These are phyloP conservation scores for Metacarcinus magister DNA, from an alignment of 2,888 invertebrate species.

Conservation along the genomic window DNA sequence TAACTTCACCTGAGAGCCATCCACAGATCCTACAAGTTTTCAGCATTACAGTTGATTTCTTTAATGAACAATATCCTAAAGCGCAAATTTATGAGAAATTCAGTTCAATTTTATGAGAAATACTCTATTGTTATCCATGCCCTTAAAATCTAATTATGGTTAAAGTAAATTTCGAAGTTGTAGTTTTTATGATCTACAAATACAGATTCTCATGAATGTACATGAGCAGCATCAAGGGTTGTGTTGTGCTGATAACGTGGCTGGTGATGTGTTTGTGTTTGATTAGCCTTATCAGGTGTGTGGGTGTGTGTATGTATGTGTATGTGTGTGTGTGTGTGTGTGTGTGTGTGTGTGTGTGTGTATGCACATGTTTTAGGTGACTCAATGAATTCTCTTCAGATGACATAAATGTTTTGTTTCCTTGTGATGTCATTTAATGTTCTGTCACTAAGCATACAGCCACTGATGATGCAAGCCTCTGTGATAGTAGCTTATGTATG, in stretches of 20 bases:
- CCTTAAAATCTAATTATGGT: neutral
- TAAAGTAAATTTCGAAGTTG: neutral
- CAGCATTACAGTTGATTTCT: neutral
- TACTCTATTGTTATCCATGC: neutral
- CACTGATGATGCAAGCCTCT: neutral
- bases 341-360: constrained; percentile 3
- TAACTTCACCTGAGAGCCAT: too few species aligned
- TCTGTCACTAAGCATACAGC: neutral
- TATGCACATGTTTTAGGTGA: neutral
- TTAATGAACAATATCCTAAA: too few species aligned
- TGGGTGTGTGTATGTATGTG: neutral
- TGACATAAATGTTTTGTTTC: neutral
- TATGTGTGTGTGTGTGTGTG: neutral
- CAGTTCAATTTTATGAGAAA: constrained; percentile 5
- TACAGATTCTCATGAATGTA: neutral
- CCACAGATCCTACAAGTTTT: neutral
- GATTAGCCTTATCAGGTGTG: neutral
- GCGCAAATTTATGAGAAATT: neutral
- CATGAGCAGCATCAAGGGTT: neutral
- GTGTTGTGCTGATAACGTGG: neutral
- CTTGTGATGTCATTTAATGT: neutral
- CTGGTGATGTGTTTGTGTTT: neutral
- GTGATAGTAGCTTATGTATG: neutral
- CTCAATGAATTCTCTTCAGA: neutral
- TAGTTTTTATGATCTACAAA: neutral